phyloP scores from a whole-genome alignment of 2,888 invertebrate genomes.

The Blastobasis lacticolella region DNA sequence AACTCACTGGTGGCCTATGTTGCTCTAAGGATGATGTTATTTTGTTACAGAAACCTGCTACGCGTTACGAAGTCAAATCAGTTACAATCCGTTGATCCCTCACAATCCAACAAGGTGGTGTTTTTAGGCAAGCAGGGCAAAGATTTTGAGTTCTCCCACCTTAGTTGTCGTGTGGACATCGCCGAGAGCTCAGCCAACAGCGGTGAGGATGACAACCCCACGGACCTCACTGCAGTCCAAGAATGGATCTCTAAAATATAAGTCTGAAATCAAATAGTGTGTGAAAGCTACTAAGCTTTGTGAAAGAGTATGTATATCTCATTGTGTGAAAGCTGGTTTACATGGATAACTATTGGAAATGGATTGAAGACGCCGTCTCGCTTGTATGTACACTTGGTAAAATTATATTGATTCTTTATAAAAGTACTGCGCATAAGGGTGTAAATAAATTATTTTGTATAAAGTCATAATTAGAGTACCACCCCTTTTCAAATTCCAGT shows the following conservation, averaged over 20 bases:
- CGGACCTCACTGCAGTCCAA: constrained; percentile 77
- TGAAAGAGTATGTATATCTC: too few species aligned
- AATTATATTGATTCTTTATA: too few species aligned
- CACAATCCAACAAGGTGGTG: constrained; percentile 72
- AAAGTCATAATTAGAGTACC: too few species aligned
- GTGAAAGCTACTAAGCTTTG: too few species aligned
- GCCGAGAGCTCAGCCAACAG: constrained; percentile 77
- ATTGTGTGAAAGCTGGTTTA: too few species aligned
- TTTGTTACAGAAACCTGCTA: constrained; percentile 83
- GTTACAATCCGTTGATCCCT: constrained; percentile 82
- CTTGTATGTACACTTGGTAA: too few species aligned
- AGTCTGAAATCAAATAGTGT: not conserved
- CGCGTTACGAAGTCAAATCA: constrained; percentile 88
- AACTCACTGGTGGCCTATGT: too few species aligned
- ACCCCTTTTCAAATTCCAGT: too few species aligned
- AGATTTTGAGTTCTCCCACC: constrained; percentile 88
- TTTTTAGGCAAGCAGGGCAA: constrained; percentile 84
- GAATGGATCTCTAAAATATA: constrained; percentile 82
- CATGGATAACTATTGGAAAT: too few species aligned
- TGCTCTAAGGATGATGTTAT: not conserved
- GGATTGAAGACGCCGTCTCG: too few species aligned
- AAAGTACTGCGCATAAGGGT: too few species aligned
- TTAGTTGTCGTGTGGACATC: constrained; percentile 80
- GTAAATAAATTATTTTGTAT: too few species aligned
- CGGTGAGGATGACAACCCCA: constrained; percentile 73